These are phyloP conservation scores for Peromyscus aztecus DNA, from an alignment of 2,797 vertebrate species.

Conservation along the genomic window DNA sequence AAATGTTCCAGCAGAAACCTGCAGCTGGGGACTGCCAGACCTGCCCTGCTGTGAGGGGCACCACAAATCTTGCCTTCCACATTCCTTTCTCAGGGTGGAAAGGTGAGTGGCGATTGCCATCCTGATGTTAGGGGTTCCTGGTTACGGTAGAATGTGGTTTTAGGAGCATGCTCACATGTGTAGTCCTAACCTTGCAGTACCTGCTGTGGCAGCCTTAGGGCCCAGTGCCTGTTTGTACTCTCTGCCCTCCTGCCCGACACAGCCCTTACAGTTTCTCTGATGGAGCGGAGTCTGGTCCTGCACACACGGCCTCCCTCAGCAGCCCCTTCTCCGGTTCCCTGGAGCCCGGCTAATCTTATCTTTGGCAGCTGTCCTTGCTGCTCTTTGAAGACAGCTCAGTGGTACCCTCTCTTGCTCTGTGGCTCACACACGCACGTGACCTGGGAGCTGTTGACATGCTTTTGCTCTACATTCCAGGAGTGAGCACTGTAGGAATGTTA, in stretches of 20 bases:
- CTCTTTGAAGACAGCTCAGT: background rate
- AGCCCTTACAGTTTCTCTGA: background rate
- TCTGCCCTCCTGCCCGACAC: background rate
- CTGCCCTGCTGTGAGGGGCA: background rate
- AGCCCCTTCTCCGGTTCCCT: background rate
- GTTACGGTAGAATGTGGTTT: background rate
- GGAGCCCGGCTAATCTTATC: too few species aligned
- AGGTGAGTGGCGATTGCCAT: background rate
- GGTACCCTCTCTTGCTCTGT: background rate
- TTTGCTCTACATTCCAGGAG: background rate
- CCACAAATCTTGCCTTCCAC: background rate
- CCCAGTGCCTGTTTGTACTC: background rate
- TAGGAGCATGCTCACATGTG: background rate
- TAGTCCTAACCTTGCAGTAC: background rate
- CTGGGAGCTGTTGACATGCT: background rate
- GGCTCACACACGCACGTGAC: background rate
- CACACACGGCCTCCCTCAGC: background rate
- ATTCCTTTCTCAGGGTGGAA: background rate
- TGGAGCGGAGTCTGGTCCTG: background rate
- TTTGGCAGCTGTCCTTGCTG: background rate
- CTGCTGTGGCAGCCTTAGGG: background rate
- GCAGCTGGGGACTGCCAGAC: background rate
- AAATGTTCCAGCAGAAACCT: background rate
- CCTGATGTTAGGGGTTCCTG: background rate
- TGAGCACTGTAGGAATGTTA: background rate